A percentile compares a stretch with the other conserved stretches of the same genome.
Evolutionary conservation across 2,888 invertebrate species (phyloP).

Genomic region (Sinopyrophorus schimmeli): DNA sequence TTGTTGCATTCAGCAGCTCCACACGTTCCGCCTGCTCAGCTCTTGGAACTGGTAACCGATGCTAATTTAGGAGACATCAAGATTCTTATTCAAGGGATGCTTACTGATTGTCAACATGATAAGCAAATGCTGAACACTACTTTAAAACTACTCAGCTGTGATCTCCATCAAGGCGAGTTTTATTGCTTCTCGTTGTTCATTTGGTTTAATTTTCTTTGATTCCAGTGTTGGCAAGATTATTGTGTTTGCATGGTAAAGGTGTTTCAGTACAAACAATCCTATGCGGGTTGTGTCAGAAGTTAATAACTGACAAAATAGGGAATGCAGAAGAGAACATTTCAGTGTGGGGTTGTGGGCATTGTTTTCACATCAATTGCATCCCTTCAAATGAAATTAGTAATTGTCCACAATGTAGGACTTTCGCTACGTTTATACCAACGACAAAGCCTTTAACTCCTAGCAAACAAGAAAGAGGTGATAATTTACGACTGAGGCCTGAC

Average conservation of each 20-base stretch:
- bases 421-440: conserved; percentile 37
- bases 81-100: conserved; percentile 66
- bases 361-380: conserved; percentile 46
- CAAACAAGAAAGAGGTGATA: conserved; percentile 21
- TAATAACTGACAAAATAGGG: conserved; percentile 40
- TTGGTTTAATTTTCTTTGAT: conserved; percentile 17
- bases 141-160: conserved; percentile 67
- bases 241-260: conserved; percentile 47
- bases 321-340: conserved; percentile 42
- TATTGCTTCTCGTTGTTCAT: conserved; percentile 7
- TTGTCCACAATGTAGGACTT: conserved; percentile 49
- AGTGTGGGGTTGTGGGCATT: conserved; percentile 53
- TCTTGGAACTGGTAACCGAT: conserved; percentile 63
- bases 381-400: conserved; percentile 37
- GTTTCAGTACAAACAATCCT: conserved; percentile 45
- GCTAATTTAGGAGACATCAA: conserved; percentile 67
- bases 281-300: conserved; percentile 50
- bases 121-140: conserved; percentile 71
- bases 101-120: conserved; percentile 77
- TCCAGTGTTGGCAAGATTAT: conserved; percentile 50
- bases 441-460: conserved; percentile 21
- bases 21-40: conserved; percentile 60
- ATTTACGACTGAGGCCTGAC: conserved; percentile 46
- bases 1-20: conserved; percentile 61
- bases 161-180: conserved; percentile 63